A percentile compares a stretch with the other conserved stretches of the same genome.
Conservation (phyloP, 2,113 vertebrate species). For the Rhinoptilus africanus region DNA sequence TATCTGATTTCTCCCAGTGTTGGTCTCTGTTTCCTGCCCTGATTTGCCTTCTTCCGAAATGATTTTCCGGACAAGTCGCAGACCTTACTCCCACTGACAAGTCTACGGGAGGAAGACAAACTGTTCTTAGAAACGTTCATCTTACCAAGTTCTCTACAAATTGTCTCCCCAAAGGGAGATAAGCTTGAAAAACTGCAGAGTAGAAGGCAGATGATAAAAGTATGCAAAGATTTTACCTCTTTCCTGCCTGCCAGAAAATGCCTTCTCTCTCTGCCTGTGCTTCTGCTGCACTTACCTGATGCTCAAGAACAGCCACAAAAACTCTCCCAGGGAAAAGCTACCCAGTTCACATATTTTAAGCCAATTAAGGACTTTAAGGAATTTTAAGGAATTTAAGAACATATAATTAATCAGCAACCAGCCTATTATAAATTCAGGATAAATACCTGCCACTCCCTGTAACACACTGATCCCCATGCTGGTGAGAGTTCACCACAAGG, state of each 20-base stretch:
- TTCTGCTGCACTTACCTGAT: background rate
- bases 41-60: background rate
- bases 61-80: background rate
- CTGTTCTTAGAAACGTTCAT: background rate
- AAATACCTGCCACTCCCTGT: background rate
- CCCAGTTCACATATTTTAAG: background rate
- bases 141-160: background rate
- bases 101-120: background rate
- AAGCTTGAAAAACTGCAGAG: background rate
- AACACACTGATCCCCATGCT: accelerated
- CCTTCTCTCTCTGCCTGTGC: accelerated
- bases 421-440: background rate
- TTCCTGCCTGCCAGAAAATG: background rate
- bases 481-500: background rate
- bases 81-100: background rate
- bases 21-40: background rate
- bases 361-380: background rate
- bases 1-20: background rate
- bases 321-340: background rate
- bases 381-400: background rate
- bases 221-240: background rate
- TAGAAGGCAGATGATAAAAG: background rate
- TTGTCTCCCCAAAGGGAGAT: background rate
- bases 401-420: background rate
- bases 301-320: background rate